phyloP scores from a whole-genome alignment of 2,888 invertebrate genomes.

The Nemotelus pantherinus region DNA sequence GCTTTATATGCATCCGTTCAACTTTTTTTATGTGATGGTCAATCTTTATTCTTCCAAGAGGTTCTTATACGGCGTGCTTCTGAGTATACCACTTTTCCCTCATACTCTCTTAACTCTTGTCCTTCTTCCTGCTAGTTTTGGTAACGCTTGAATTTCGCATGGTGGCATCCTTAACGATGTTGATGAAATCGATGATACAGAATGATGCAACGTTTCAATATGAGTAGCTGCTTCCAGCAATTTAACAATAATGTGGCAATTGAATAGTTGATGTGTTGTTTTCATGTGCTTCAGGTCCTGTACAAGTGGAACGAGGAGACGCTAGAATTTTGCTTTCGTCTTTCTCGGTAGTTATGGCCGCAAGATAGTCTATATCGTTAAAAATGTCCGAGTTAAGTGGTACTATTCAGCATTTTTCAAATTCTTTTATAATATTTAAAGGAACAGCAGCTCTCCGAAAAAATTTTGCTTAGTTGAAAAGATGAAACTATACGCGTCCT shows the following conservation, averaged over 20 bases:
- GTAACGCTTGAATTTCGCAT: not conserved
- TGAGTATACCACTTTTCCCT: not conserved
- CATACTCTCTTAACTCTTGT: not conserved
- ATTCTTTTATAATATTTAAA: not conserved
- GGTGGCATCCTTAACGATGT: not conserved
- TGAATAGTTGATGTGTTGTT: not conserved
- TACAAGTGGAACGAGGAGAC: too few species aligned
- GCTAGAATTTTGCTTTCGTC: too few species aligned
- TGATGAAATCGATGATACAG: not conserved
- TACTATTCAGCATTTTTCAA: not conserved
- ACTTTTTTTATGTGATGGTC: too few species aligned
- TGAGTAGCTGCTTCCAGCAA: not conserved
- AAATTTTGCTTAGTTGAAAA: too few species aligned
- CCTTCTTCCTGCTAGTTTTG: not conserved
- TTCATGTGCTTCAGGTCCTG: too few species aligned
- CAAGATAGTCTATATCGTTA: too few species aligned
- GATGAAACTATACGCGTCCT: not conserved
- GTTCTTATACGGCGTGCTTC: too few species aligned
- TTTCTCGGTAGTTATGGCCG: too few species aligned
- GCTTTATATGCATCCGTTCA: too few species aligned
- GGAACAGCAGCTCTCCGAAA: too few species aligned
- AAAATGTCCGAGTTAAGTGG: not conserved
- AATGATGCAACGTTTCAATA: not conserved
- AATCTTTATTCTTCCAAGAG: too few species aligned
- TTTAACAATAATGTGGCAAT: not conserved